Evolutionary conservation across 2,113 vertebrate species (phyloP), one percentile per base, ranked within the genome.

Genomic region (Xiphophorus hellerii): DNA sequence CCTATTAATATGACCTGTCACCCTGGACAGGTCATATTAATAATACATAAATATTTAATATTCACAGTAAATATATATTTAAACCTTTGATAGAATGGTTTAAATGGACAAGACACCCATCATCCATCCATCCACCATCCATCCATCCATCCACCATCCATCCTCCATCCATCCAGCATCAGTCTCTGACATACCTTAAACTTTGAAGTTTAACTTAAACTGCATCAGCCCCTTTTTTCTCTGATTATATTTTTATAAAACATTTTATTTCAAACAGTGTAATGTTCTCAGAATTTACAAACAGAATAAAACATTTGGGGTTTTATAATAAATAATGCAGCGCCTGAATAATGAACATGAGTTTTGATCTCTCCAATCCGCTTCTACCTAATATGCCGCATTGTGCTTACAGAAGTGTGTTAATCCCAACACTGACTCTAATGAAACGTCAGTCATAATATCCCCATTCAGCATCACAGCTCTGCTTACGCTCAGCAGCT

Each of bases 401-500:
- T 25, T n/a, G 51, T 58, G 51, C 2, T 58, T n/a, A 58, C 51
- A 25, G 22, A 58, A n/a, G 22, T 58, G 51, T 2, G 25, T 58
- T n/a, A 58, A 58, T n/a, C 17, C 7, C 22, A 54, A n/a, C 51
- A 54, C 22, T 54, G 51, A 54, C 22, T 25, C 51, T 11, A 58
- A 58, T 58, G 25, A 58, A 58, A 58, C 25, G 2, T 11, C 51
- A 58, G 51, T 58, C 22, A 58, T n/a, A 58, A n/a, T 11, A n/a
- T 58, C 22, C 51, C 31, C 14, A 20, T 33, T 35, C 62, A 25
- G 30, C 30, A 33, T 35, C 30, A 10, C 2, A 44, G n/a, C 15
- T 82, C 74, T 69, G 66, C 20, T 62, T 64, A 33, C 33, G 33
- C 71, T 74, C 20, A n/a, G 25, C 48, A 27, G 67, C 29, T 28